Evolutionary conservation across 2,113 vertebrate genomes (phyloP).

Genomic region (Zingel zingel): DNA sequence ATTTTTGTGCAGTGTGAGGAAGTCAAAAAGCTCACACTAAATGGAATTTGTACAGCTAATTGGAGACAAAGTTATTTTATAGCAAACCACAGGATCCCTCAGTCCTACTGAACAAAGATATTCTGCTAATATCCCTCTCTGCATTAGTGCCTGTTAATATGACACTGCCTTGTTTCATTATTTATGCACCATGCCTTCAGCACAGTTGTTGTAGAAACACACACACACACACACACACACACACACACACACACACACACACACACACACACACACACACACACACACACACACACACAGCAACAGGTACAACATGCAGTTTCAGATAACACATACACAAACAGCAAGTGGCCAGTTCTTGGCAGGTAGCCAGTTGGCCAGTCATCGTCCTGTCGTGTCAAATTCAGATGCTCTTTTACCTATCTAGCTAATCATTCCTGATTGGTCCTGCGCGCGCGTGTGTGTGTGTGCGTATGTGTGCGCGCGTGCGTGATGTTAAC

Average conservation of each 20-base stretch:
- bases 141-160: conserved; percentile 17
- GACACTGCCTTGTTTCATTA: conserved; percentile 42
- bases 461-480: not conserved
- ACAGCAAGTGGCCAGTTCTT: not conserved
- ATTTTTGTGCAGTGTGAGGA: too few species aligned
- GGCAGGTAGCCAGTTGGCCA: conserved; percentile 23
- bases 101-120: not conserved
- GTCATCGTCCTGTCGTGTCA: conserved; percentile 35
- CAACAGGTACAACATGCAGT: conserved; percentile 23
- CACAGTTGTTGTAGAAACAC: not conserved
- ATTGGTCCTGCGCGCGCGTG: not conserved
- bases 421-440: conserved; percentile 35
- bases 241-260: conserved; percentile 9
- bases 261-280: conserved; percentile 5
- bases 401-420: conserved; percentile 36
- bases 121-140: conserved; percentile 3
- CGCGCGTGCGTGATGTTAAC: not conserved
- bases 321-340: conserved; percentile 35
- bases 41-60: not conserved
- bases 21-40: not conserved
- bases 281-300: conserved; percentile 2
- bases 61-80: not conserved
- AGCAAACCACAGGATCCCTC: not conserved
- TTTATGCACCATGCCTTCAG: conserved; percentile 8
- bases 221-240: not conserved